phyloP scores from a whole-genome alignment of 2,113 vertebrate species.

The Thryonomys swinderianus region DNA sequence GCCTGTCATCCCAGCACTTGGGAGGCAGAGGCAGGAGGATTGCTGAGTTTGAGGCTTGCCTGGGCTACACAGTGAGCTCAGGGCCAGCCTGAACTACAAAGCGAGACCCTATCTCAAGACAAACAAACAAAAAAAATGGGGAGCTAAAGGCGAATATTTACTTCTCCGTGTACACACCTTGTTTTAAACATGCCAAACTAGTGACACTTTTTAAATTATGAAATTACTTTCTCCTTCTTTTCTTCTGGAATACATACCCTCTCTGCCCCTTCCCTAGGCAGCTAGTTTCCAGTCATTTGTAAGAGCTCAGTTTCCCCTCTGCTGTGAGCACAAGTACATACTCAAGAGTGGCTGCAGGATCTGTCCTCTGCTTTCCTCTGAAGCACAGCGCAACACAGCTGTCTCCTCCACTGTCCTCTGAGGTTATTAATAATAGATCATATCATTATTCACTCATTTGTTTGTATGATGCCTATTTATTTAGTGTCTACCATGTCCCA shows the following conservation, averaged over 20 bases:
- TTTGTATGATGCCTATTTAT: slow-evolving; percentile 31
- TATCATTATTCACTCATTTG: neutral
- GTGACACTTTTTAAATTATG: neutral
- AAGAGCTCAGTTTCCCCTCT: neutral
- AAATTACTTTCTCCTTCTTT: neutral
- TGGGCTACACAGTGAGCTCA: too few relatives aligned
- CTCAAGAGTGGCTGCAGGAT: neutral
- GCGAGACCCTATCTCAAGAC: too few relatives aligned
- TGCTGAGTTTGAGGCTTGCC: too few relatives aligned
- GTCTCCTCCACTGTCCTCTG: neutral
- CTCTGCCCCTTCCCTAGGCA: neutral
- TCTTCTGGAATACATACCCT: neutral
- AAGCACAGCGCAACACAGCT: neutral
- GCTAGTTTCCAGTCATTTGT: neutral
- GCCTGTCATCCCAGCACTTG: too few relatives aligned
- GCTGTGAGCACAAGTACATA: neutral
- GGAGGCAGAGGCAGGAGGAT: too few relatives aligned
- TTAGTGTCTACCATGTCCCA: neutral
- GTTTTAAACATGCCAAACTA: neutral
- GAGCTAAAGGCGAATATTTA: neutral
- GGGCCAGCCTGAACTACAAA: too few relatives aligned
- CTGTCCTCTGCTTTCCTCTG: neutral
- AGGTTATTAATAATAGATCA: neutral
- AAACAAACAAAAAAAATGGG: neutral
- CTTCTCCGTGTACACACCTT: neutral